Conservation (phyloP, 2,113 vertebrate genomes). For the Hymenochirus boettgeri region DNA sequence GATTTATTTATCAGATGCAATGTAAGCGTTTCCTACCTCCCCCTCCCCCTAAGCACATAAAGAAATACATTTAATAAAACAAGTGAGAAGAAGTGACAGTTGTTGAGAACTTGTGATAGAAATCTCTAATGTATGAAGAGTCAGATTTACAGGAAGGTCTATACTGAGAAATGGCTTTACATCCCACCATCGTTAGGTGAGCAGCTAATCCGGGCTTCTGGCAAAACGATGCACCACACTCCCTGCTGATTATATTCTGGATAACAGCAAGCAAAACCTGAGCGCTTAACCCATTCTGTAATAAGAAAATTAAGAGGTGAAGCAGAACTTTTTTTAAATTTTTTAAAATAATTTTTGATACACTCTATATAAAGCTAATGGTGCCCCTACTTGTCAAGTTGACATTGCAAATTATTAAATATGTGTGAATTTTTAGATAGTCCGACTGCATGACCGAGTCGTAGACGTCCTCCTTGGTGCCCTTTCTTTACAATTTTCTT, state of each 20-base stretch:
- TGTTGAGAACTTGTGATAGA: not conserved
- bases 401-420: not conserved
- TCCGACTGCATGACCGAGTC: too few species aligned
- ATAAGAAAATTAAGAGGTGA: not conserved
- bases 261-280: not conserved
- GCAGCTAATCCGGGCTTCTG: conserved; percentile 11
- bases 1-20: too few species aligned
- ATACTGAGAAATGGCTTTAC: conserved; percentile 9
- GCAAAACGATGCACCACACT: not conserved
- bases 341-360: too few species aligned
- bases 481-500: too few species aligned
- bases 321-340: too few species aligned
- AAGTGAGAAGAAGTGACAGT: not conserved
- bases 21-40: too few species aligned
- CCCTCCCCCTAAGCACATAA: too few species aligned
- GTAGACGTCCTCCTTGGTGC: too few species aligned
- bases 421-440: too few species aligned
- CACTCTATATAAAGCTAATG: not conserved
- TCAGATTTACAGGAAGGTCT: conserved; percentile 10
- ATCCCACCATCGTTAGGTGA: conserved; percentile 15
- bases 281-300: conserved; percentile 21
- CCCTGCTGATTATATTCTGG: conserved; percentile 13
- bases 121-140: not conserved
- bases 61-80: too few species aligned
- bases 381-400: not conserved